phyloP scores from a whole-genome alignment of 92 coral and sea anemone species.

The Parazoanthus darwini region DNA sequence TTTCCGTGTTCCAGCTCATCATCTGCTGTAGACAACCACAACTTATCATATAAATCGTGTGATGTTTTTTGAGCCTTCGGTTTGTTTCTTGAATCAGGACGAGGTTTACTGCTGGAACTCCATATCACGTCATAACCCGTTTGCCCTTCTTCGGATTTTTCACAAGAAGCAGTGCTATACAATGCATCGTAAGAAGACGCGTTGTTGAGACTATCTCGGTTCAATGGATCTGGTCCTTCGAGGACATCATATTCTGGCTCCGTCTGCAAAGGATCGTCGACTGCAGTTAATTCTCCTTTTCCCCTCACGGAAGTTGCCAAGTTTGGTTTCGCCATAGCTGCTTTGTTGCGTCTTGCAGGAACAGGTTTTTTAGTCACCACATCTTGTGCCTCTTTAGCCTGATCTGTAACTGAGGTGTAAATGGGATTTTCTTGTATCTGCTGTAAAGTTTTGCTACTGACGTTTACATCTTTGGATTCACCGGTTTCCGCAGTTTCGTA shows the following conservation, averaged over 20 bases:
- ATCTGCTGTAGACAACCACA: neutral
- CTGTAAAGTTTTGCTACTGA: neutral
- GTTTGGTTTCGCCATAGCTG: neutral
- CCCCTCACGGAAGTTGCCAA: too few species aligned
- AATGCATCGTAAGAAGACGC: neutral
- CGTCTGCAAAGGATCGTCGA: neutral
- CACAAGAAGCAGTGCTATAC: neutral
- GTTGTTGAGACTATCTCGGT: neutral
- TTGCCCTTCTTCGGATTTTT: neutral
- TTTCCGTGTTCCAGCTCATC: neutral
- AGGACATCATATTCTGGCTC: slow-evolving; percentile 1
- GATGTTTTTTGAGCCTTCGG: neutral
- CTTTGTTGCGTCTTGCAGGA: neutral
- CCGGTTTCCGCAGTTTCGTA: neutral
- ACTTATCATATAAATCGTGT: neutral
- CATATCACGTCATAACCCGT: slow-evolving; percentile 11
- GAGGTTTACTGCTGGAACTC: neutral
- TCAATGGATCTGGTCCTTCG: slow-evolving; percentile 7
- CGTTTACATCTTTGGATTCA: neutral
- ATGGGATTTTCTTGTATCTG: neutral
- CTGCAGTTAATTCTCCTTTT: neutral
- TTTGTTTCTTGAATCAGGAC: neutral
- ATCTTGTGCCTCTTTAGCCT: neutral
- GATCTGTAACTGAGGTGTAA: neutral
- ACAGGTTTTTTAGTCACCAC: neutral